A percentile compares a stretch with the other conserved stretches of the same genome.
Conservation (phyloP, 2,797 vertebrate species). For the Manis javanica region DNA sequence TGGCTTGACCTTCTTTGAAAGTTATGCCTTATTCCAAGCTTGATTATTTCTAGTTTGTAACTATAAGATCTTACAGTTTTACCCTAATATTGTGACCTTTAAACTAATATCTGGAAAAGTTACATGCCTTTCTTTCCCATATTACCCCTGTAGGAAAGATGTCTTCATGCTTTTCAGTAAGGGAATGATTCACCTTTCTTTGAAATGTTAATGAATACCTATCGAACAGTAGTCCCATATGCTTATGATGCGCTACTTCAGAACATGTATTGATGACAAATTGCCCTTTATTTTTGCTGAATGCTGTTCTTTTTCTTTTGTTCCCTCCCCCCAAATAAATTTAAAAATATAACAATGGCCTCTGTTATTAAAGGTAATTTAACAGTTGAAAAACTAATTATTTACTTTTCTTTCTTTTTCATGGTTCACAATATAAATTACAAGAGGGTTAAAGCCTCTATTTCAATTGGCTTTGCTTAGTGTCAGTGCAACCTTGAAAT, state of each 20-base stretch:
- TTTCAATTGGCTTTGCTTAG: constrained; percentile 77
- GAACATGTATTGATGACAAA: background rate
- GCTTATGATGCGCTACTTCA: background rate
- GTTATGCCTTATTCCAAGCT: constrained; percentile 26
- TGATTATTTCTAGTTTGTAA: constrained; percentile 21
- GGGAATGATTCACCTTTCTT: constrained; percentile 46
- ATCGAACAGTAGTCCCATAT: background rate
- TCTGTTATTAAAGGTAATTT: constrained; percentile 75
- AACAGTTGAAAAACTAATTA: constrained; percentile 67
- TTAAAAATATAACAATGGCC: background rate
- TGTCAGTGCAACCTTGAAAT: constrained; percentile 78
- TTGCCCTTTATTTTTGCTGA: constrained; percentile 31
- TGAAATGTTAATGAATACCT: constrained; percentile 16
- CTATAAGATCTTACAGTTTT: constrained; percentile 34
- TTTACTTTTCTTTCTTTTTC: constrained; percentile 74
- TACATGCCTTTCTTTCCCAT: background rate
- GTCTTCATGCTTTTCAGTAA: background rate
- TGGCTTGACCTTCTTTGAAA: background rate
- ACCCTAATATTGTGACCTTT: background rate
- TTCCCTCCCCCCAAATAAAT: background rate
- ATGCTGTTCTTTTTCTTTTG: constrained; percentile 27
- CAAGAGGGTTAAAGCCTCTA: constrained; percentile 38
- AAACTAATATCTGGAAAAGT: background rate
- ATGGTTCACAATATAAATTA: constrained; percentile 79
- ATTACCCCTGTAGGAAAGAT: background rate